Conservation (phyloP, 2,797 vertebrate species). For the Mormyrus hasselquistii region DNA sequence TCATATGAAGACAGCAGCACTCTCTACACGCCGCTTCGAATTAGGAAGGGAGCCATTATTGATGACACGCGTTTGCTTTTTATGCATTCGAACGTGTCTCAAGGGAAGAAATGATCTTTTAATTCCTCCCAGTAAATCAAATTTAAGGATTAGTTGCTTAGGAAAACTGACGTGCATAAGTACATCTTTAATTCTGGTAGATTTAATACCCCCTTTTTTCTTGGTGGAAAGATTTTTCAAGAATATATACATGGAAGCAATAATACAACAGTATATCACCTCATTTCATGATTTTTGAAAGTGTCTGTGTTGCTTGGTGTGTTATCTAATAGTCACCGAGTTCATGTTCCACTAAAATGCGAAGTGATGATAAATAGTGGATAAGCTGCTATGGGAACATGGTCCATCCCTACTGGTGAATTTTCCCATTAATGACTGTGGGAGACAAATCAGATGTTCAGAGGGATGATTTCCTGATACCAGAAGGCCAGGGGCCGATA, state of each 20-base stretch:
- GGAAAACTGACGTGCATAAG: not conserved
- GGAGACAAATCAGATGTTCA: not conserved
- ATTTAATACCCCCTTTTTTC: not conserved
- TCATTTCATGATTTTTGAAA: not conserved
- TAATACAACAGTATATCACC: not conserved
- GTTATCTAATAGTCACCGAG: not conserved
- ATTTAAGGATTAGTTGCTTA: not conserved
- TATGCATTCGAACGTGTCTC: not conserved
- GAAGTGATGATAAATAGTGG: not conserved
- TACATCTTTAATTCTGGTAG: not conserved
- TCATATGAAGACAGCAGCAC: not conserved
- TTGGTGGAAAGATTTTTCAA: not conserved
- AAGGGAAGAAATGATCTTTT: not conserved
- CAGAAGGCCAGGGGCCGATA: not conserved
- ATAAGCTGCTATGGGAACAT: not conserved
- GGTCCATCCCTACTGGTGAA: not conserved
- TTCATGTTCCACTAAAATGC: not conserved
- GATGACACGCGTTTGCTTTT: not conserved
- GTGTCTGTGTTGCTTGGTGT: not conserved
- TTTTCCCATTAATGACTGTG: not conserved
- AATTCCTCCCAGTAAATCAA: not conserved
- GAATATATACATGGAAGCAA: not conserved
- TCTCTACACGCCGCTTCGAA: not conserved
- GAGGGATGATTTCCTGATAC: not conserved
- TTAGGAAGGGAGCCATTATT: not conserved